phyloP scores from a whole-genome alignment of 2,113 vertebrate species.

The Cathartes aura region DNA sequence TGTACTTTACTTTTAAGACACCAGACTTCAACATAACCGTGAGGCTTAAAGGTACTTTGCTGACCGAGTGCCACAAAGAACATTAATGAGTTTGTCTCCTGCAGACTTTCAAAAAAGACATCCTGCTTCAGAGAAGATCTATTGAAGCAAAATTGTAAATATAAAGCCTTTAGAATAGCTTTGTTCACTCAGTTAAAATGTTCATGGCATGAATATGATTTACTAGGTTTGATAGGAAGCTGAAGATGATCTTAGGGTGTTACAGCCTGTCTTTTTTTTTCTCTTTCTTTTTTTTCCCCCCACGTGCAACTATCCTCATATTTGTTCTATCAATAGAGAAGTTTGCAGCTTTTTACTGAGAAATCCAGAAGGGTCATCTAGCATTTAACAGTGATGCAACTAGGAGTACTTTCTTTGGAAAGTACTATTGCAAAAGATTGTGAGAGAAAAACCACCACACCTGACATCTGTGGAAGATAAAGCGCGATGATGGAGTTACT shows the following conservation, averaged over 20 bases:
- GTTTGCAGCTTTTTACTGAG: neutral
- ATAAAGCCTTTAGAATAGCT: neutral
- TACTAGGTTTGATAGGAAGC: neutral
- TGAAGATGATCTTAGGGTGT: neutral
- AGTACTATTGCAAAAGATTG: neutral
- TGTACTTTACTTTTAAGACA: neutral
- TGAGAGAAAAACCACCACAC: neutral
- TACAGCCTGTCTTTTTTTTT: too few relatives aligned
- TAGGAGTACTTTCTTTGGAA: neutral
- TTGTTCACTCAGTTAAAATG: neutral
- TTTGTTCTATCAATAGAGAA: neutral
- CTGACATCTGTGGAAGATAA: neutral
- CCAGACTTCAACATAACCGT: neutral
- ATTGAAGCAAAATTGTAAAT: neutral
- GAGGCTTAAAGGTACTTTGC: neutral
- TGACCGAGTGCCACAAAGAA: neutral
- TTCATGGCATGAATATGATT: neutral
- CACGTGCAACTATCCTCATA: neutral
- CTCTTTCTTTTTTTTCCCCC: rapidly evolving
- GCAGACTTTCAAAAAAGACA: neutral
- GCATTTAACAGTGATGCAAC: neutral
- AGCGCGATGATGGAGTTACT: neutral
- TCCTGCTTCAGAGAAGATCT: neutral
- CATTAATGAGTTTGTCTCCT: neutral
- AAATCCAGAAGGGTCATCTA: neutral